Evolutionary conservation across 1,140 invertebrate genomes (phyloP), one percentile per base, ranked within the genome.

Genomic region (Drosophila erecta): DNA sequence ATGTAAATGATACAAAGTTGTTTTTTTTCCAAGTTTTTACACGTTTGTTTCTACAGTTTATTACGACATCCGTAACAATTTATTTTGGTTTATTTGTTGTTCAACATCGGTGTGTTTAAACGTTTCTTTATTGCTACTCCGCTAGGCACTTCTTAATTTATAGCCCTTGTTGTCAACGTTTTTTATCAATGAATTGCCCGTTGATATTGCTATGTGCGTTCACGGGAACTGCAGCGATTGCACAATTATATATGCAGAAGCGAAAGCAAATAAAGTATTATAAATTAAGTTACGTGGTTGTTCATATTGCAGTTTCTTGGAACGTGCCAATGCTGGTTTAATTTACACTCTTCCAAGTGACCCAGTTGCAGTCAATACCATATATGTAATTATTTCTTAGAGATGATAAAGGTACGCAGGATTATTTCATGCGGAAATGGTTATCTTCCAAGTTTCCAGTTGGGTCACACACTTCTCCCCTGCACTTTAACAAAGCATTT

Each of bases 171-270:
- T 49, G n/a, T 60, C 35, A 20, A 20, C 14, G 37, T 11, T 17
- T 65, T 87, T 87, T 87, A 87, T 87, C 84, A 87, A 87, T 87
- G 84, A 84, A 84, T 67, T 72, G 30, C 37, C 4, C 59, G 47
- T 38, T 55, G 49, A 60, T 69, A n/a, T 51, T 65, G 51, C 33
- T 10, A 60, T 65, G 27, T 14, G 41, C 56, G 58, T 55, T 80
- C 59, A 54, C 43, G 49, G 49, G 41, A 64, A 56, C 54, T 77
- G 46, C 61, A 56, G 58, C 46, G 60, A 74, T 87, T 83, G 79
- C 83, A 87, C 76, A 65, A 79, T 78, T 86, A 51, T 47, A 22
- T 41, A 51, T 67, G 27, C 30, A 64, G 12, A 65, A 20, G 59
- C 46, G 15, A 44, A 46, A 37, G 38, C 62, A 76, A 84, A 76